Percentiles rank a stretch among this genome's conserved stretches.
Conservation (phyloP, 2,888 invertebrate species). For the Lasioglossum lativentre region DNA sequence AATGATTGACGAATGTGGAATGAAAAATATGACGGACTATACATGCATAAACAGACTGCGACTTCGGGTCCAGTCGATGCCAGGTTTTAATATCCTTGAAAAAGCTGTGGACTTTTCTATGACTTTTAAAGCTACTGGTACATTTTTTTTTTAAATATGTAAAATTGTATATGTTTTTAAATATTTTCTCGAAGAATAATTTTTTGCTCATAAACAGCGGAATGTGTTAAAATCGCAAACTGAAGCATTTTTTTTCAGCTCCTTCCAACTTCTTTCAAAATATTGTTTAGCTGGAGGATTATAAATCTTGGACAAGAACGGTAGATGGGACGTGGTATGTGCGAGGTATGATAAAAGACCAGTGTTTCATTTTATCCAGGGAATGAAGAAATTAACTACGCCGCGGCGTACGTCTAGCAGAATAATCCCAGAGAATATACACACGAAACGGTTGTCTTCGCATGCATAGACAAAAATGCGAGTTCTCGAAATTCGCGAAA, state of each 20-base stretch:
- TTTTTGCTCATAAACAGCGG: too few relatives aligned
- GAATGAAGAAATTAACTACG: conserved; percentile 52
- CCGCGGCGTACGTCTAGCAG: conserved; percentile 5
- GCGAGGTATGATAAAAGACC: conserved; percentile 17
- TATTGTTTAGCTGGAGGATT: not conserved
- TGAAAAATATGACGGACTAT: not conserved
- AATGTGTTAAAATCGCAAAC: not conserved
- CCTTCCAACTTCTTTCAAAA: not conserved
- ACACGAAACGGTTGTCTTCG: conserved; percentile 42
- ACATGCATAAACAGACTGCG: not conserved
- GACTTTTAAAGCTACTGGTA: not conserved
- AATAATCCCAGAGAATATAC: conserved; percentile 23
- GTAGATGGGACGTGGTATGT: not conserved
- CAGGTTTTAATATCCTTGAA: not conserved
- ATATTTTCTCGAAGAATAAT: too few relatives aligned
- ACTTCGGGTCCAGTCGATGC: not conserved
- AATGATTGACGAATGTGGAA: not conserved
- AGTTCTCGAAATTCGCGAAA: not conserved
- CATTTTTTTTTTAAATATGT: not conserved
- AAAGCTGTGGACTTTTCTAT: not conserved
- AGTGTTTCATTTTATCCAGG: conserved; percentile 24
- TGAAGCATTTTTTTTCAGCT: not conserved
- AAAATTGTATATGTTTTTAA: not conserved
- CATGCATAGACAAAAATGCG: conserved; percentile 21
- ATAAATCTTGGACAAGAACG: conserved; percentile 11